A percentile compares a stretch with the other conserved stretches of the same genome.
These are phyloP conservation scores for Nebria salina DNA, from an alignment of 2,888 invertebrate genomes.

Conservation along the genomic window DNA sequence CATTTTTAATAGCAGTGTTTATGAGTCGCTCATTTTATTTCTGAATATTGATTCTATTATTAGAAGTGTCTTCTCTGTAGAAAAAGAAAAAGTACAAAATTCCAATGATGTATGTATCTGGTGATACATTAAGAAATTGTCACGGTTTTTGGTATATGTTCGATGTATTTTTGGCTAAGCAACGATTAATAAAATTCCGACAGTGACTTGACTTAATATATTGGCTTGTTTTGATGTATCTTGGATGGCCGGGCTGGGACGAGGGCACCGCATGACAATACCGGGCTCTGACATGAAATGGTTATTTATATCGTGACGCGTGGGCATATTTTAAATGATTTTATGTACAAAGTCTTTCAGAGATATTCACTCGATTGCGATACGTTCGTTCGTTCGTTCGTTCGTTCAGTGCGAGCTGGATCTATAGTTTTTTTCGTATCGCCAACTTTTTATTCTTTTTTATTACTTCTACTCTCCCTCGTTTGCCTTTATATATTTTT, in stretches of 20 bases:
- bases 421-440: not conserved
- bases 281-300: conserved; percentile 27
- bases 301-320: conserved; percentile 43
- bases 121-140: conserved; percentile 14
- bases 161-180: conserved; percentile 5
- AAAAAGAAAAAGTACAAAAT: no score
- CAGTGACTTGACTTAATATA: conserved; percentile 12
- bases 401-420: not conserved
- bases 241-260: conserved; percentile 19
- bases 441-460: not conserved
- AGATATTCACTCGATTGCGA: not conserved
- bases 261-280: conserved; percentile 36
- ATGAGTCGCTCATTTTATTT: not conserved
- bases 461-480: not conserved
- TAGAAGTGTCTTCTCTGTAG: not conserved
- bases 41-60: not conserved
- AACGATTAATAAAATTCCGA: conserved; percentile 8
- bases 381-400: not conserved
- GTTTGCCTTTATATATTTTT: conserved; percentile 8
- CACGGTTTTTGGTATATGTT: not conserved
- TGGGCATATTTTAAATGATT: conserved; percentile 46
- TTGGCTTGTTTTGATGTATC: conserved; percentile 37
- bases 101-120: not conserved
- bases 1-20: not conserved
- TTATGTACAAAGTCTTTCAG: conserved; percentile 34